Evolutionary conservation across 2,888 invertebrate species (phyloP).

Genomic region (Arrhopalites spinosus): DNA sequence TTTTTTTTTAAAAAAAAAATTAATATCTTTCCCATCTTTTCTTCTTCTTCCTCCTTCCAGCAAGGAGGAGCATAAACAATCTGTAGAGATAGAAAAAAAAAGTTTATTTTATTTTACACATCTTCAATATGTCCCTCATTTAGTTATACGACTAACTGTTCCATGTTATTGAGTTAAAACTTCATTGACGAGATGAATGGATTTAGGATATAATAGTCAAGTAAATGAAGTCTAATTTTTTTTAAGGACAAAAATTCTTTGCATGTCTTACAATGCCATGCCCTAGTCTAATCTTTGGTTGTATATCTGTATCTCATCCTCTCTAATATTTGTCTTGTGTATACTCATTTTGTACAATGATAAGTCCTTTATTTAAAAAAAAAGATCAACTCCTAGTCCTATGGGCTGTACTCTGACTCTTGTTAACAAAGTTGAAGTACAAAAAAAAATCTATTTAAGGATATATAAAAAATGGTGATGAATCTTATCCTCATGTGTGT

Average conservation of each 20-base stretch:
- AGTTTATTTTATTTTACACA: conserved; percentile 11
- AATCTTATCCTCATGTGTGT: conserved; percentile 20
- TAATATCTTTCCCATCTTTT: background rate
- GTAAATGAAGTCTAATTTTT: conserved; percentile 1
- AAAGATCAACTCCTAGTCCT: no score
- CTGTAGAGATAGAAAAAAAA: background rate
- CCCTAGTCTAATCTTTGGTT: no score
- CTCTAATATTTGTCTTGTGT: no score
- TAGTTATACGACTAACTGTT: background rate
- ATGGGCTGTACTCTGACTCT: no score
- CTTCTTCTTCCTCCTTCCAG: background rate
- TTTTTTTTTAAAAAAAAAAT: background rate
- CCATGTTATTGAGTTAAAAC: background rate
- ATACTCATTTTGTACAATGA: background rate
- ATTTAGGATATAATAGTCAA: conserved; percentile 3
- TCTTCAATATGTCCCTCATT: conserved; percentile 21
- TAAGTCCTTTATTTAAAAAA: background rate
- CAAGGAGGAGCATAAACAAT: background rate
- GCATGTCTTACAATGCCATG: no score
- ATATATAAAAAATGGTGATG: conserved; percentile 21
- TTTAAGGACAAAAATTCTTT: background rate
- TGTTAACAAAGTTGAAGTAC: no score
- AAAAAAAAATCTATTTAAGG: conserved; percentile 7
- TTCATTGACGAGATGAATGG: background rate
- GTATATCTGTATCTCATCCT: no score